Conservation (phyloP, 2,113 vertebrate species). For the Oreocharis arfaki region DNA sequence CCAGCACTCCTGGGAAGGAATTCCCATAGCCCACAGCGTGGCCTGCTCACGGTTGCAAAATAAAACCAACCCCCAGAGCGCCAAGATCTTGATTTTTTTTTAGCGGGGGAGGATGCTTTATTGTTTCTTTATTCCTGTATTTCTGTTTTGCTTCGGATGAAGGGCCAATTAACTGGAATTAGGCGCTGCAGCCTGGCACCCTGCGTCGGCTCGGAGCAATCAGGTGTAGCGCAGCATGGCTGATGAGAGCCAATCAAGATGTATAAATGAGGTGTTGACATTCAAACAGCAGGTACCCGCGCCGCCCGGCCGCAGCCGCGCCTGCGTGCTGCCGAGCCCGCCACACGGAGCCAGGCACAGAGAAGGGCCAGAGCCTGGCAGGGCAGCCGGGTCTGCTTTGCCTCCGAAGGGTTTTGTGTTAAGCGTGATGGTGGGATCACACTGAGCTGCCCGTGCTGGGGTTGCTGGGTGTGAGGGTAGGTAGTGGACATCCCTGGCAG, state of each 20-base stretch:
- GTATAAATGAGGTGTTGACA: constrained; percentile 62
- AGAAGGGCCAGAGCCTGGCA: rapidly evolving
- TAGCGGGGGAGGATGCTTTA: neutral
- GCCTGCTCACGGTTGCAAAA: neutral
- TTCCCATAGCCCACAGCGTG: neutral
- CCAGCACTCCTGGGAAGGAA: neutral
- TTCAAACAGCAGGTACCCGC: constrained; percentile 44
- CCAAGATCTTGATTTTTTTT: neutral
- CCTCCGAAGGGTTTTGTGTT: rapidly evolving
- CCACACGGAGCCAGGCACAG: neutral
- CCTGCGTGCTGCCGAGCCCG: neutral
- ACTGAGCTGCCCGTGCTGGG: rapidly evolving
- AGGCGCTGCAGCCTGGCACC: constrained; percentile 44
- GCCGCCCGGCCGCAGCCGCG: neutral
- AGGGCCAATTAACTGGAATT: constrained; percentile 64
- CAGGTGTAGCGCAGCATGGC: constrained; percentile 53
- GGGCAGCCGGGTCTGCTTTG: rapidly evolving
- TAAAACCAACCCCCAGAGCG: neutral
- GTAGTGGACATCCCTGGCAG: neutral
- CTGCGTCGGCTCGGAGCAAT: constrained; percentile 29
- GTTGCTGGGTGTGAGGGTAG: rapidly evolving
- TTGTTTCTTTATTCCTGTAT: constrained; percentile 29
- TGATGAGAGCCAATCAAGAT: constrained; percentile 66
- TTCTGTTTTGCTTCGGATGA: constrained; percentile 44
- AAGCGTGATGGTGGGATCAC: rapidly evolving